Conservation (phyloP, 2,888 invertebrate species). For the Ormyrus labotus region DNA sequence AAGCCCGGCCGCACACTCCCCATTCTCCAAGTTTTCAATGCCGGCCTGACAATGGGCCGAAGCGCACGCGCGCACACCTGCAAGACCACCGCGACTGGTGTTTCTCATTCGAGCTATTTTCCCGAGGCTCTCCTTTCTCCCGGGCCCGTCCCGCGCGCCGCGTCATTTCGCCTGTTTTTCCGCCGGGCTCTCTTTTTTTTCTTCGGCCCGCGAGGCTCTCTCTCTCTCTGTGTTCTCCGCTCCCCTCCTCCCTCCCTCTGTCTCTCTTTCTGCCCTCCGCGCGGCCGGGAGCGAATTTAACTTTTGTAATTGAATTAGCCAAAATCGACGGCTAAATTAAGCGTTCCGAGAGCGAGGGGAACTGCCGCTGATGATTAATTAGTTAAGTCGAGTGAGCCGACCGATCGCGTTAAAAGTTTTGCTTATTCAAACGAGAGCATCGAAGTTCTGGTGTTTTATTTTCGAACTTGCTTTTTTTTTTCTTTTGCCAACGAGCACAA, state of each 20-base stretch:
- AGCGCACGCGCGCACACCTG: slow-evolving; percentile 1
- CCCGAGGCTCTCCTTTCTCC: neutral
- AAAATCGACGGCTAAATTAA: neutral
- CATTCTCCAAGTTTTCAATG: slow-evolving; percentile 32
- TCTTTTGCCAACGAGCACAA: no score
- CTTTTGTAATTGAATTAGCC: neutral
- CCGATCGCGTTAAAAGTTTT: neutral
- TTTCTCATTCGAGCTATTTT: slow-evolving; percentile 24
- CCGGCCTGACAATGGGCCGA: slow-evolving; percentile 9
- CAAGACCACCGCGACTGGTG: no score
- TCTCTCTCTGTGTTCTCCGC: neutral
- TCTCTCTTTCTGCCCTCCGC: neutral
- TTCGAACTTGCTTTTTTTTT: no score
- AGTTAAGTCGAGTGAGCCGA: neutral
- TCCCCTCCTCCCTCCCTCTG: neutral
- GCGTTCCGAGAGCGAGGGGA: neutral
- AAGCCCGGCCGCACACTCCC: neutral
- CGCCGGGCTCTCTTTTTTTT: slow-evolving; percentile 1
- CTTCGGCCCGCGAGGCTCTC: neutral
- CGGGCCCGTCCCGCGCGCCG: no score
- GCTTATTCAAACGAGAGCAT: neutral
- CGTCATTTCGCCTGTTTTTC: slow-evolving; percentile 1
- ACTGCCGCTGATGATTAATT: neutral
- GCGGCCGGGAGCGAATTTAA: slow-evolving; percentile 5
- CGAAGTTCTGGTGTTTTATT: neutral